Percentiles rank a stretch among this genome's conserved stretches.
These are phyloP conservation scores for Ectemnius continuus DNA, from an alignment of 2,888 invertebrate genomes.

Conservation along the genomic window DNA sequence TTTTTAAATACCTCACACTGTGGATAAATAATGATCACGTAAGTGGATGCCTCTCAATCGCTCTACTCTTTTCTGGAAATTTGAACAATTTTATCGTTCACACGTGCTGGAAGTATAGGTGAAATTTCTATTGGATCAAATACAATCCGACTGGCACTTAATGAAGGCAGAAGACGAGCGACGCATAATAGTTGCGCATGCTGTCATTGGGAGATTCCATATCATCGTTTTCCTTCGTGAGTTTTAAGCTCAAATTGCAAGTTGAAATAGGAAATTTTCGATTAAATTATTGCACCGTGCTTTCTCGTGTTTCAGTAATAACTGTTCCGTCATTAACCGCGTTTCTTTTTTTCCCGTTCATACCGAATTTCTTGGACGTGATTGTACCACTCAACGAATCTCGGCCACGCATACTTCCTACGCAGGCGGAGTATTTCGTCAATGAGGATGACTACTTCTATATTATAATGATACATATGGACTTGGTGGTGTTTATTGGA, in stretches of 20 bases:
- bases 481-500: neutral
- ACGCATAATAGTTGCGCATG: conserved; percentile 23
- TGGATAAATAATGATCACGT: too few species aligned
- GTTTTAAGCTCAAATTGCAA: neutral
- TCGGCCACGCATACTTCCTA: neutral
- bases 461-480: neutral
- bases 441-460: conserved; percentile 21
- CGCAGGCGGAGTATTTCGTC: conserved; percentile 1
- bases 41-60: too few species aligned
- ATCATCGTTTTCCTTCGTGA: neutral
- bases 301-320: conserved; percentile 9
- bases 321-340: neutral
- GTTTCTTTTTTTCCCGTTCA: neutral
- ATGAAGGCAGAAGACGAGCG: conserved; percentile 26
- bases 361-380: neutral
- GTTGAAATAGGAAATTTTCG: neutral
- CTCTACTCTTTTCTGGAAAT: too few species aligned
- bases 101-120: conserved; percentile 7
- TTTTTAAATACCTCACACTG: neutral
- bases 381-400: conserved; percentile 16
- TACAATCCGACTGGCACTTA: conserved; percentile 23
- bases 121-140: conserved; percentile 8
- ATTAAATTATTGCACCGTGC: neutral
- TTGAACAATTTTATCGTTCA: too few species aligned
- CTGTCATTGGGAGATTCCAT: neutral